Base-by-base conservation (phyloP, 1,140 invertebrate species). In the Lineus longissimus region DNA sequence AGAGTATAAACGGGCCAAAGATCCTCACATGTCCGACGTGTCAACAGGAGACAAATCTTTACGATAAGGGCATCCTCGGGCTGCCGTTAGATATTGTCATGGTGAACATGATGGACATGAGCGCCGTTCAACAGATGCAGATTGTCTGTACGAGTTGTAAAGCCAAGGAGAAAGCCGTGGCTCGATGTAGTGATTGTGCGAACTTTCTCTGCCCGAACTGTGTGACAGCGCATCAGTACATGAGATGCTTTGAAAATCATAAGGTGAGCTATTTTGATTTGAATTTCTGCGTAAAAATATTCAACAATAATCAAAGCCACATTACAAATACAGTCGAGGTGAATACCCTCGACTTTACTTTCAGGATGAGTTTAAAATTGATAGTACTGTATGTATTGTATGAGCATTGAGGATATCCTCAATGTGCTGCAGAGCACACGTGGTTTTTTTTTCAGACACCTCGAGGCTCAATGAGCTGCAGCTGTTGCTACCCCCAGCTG, bases 191-290 rank as follows among this genome's bases (percentile, higher is more conserved):
- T 66, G 92, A 95, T 77, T 97, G 94, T 82, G 92, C 92, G 70
- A 94, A 94, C 82, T 92, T 94, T 76, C 85, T 97, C 17, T 96
- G 94, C 82, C 87, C 88, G 23, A 92, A 93, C 77, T 97, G 94
- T 82, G 92, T 95, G 67, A 92, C 90, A 29, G 94, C 94, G 54
- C 94, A 97, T 81, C 89, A 93, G 77, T 85, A 84, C 65, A 96
- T 97, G 93, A 86, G 92, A 54, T 94, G 93, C 81, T 95, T 95
- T 80, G 93, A 95, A 80, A 92, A 91, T 71, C 94, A 96, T 66
- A 78, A 79, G 74, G 83, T 84, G 51, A 84, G 90, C 40, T 55
- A 31, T 61, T 45, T 59, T 22, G 17, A 30, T 2, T 58, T 36
- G n/a, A 40, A 55, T 27, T 30, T 29, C 0, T 56, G 13, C 25